Conservation (phyloP, 2,888 invertebrate species). For the Xanthorhoe designata region DNA sequence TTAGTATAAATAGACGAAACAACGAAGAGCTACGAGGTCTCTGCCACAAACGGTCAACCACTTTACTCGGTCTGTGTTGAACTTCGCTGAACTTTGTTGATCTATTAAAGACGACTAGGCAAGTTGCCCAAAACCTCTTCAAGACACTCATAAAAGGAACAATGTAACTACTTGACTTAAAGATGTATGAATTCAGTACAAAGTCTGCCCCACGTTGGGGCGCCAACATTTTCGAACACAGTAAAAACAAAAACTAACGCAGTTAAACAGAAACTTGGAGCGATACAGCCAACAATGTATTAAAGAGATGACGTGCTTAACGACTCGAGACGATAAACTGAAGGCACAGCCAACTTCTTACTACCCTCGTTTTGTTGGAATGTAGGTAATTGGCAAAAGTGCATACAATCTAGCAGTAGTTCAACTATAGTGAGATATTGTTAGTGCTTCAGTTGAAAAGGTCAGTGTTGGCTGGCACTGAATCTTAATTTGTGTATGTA, state of each 20-base stretch:
- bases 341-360: slow-evolving; percentile 32
- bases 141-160: background rate
- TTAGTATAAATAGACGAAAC: too few species aligned
- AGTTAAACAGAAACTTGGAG: slow-evolving; percentile 34
- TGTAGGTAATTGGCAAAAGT: slow-evolving; percentile 22
- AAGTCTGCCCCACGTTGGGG: slow-evolving; percentile 24
- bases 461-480: background rate
- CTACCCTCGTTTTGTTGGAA: slow-evolving; percentile 15
- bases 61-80: too few species aligned
- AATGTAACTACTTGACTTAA: background rate
- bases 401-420: slow-evolving; percentile 12
- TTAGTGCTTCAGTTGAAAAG: background rate
- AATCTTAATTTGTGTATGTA: background rate
- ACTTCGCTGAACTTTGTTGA: background rate
- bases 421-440: slow-evolving; percentile 4
- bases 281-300: slow-evolving; percentile 39
- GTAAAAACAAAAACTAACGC: slow-evolving; percentile 37
- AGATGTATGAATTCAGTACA: slow-evolving; percentile 3
- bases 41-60: too few species aligned
- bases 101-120: background rate
- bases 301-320: slow-evolving; percentile 40
- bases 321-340: slow-evolving; percentile 29
- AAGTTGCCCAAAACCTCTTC: background rate
- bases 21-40: too few species aligned
- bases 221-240: slow-evolving; percentile 37